Evolutionary conservation across 2,113 vertebrate species (phyloP).

Genomic region (Rhinolophus sinicus): DNA sequence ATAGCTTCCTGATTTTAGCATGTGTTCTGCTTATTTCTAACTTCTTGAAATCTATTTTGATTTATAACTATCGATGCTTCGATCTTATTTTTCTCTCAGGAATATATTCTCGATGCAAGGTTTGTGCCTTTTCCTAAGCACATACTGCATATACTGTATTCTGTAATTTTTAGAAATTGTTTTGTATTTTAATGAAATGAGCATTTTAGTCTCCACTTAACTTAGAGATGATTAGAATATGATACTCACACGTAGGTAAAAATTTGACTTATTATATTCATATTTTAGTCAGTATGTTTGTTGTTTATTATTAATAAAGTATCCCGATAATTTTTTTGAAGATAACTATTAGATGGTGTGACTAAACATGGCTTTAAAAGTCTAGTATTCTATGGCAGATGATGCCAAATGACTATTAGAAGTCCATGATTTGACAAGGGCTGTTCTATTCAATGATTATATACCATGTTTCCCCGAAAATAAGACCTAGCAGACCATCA

Average conservation of each 20-base stretch:
- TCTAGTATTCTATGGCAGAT: background rate
- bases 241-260: background rate
- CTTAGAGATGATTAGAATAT: background rate
- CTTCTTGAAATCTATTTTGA: background rate
- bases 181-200: background rate
- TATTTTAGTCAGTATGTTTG: background rate
- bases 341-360: background rate
- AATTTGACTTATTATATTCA: background rate
- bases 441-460: background rate
- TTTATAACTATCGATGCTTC: background rate
- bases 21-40: background rate
- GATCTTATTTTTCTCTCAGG: background rate
- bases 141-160: background rate
- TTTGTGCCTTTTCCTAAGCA: background rate
- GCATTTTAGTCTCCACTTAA: background rate
- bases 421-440: background rate
- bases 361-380: background rate
- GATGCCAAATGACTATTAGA: background rate
- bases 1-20: background rate
- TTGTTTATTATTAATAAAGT: constrained; percentile 3
- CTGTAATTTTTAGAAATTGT: background rate
- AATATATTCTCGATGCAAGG: background rate
- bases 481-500: too few species aligned
- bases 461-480: too few species aligned
- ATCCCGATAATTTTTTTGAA: background rate